These are phyloP conservation scores for Tolmerus cingulatus DNA, from an alignment of 2,888 invertebrate species.

Conservation along the genomic window DNA sequence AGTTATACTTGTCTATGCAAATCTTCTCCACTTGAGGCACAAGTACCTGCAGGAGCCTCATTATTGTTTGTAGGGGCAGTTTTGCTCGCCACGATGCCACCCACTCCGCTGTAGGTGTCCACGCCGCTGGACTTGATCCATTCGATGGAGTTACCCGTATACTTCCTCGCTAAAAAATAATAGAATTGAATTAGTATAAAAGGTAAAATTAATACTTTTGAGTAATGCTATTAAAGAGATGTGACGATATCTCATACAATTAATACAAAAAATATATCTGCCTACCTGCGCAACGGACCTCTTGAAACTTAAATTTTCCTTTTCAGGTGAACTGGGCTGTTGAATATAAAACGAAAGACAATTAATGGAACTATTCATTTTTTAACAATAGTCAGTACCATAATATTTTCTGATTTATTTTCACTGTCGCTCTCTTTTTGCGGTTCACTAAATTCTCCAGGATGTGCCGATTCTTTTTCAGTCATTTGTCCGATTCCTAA, in stretches of 20 bases:
- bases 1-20: slow-evolving; percentile 93
- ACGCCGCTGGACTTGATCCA: slow-evolving; percentile 60
- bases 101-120: slow-evolving; percentile 97
- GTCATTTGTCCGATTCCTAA: slow-evolving; percentile 89
- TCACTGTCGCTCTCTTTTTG: neutral
- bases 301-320: slow-evolving; percentile 48
- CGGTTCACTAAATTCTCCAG: slow-evolving; percentile 32
- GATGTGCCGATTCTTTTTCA: slow-evolving; percentile 90
- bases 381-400: neutral
- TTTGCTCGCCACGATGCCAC: slow-evolving; percentile 95
- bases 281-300: slow-evolving; percentile 60
- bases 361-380: neutral
- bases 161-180: slow-evolving; percentile 68
- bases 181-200: neutral
- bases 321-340: slow-evolving; percentile 39
- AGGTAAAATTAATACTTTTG: neutral
- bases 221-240: neutral
- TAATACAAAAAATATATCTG: neutral
- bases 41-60: slow-evolving; percentile 96
- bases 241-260: no score
- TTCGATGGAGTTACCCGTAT: slow-evolving; percentile 66
- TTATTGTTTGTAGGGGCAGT: slow-evolving; percentile 97
- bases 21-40: slow-evolving; percentile 99
- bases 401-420: neutral
- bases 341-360: neutral